phyloP scores from a whole-genome alignment of 2,888 invertebrate species.

The Spodoptera exigua region DNA sequence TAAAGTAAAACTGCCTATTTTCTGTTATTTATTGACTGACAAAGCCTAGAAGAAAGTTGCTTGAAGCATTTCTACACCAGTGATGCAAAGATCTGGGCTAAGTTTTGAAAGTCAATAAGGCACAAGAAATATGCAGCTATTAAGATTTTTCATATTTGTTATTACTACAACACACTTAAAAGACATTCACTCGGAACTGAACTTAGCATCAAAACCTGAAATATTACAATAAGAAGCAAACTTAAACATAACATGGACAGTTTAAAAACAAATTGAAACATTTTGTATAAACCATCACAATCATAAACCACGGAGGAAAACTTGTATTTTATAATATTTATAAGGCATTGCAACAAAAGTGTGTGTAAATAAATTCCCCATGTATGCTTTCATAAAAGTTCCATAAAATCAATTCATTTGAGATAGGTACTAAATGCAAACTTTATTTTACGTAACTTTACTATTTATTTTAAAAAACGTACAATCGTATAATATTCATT shows the following conservation, averaged over 20 bases:
- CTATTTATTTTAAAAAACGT: slow-evolving; percentile 28
- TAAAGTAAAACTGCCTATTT: slow-evolving; percentile 77
- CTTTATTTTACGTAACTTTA: slow-evolving; percentile 44
- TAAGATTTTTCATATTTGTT: slow-evolving; percentile 82
- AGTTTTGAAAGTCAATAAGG: slow-evolving; percentile 84
- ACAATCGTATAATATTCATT: slow-evolving; percentile 28
- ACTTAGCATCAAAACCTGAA: slow-evolving; percentile 65
- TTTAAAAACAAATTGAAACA: slow-evolving; percentile 82
- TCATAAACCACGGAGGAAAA: slow-evolving; percentile 69
- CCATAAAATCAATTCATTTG: slow-evolving; percentile 41
- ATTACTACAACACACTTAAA: slow-evolving; percentile 73
- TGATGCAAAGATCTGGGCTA: slow-evolving; percentile 46
- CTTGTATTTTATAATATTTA: slow-evolving; percentile 61
- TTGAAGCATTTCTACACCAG: slow-evolving; percentile 14
- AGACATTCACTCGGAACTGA: slow-evolving; percentile 71
- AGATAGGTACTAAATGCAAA: slow-evolving; percentile 50
- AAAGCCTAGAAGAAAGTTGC: slow-evolving; percentile 63
- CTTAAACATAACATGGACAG: slow-evolving; percentile 75
- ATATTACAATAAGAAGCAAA: slow-evolving; percentile 68
- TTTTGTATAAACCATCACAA: slow-evolving; percentile 75
- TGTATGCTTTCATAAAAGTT: slow-evolving; percentile 61
- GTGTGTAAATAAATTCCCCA: slow-evolving; percentile 59
- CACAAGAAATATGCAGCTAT: slow-evolving; percentile 80
- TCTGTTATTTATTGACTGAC: slow-evolving; percentile 77
- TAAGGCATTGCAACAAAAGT: slow-evolving; percentile 67